Evolutionary conservation across 2,113 vertebrate species (phyloP).

Genomic region (Megaptera novaeangliae): DNA sequence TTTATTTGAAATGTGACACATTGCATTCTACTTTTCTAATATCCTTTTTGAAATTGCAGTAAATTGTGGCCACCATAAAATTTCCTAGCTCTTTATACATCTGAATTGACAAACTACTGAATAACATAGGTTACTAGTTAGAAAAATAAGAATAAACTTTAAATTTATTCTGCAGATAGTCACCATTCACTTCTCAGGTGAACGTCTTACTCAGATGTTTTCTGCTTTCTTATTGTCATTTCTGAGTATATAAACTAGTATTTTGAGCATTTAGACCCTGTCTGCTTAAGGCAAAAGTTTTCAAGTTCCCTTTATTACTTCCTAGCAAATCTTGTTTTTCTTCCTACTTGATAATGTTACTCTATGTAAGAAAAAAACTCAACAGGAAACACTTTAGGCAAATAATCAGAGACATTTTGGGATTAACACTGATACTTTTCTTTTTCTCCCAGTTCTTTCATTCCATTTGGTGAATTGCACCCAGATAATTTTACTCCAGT

Average conservation of each 20-base stretch:
- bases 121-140: background rate
- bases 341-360: background rate
- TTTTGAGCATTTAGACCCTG: background rate
- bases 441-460: background rate
- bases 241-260: background rate
- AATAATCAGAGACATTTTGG: background rate
- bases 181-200: background rate
- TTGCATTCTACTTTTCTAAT: background rate
- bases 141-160: background rate
- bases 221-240: background rate
- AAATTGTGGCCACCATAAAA: background rate
- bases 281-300: background rate
- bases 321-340: background rate
- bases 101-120: background rate
- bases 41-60: background rate
- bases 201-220: background rate
- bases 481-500: background rate
- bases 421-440: background rate
- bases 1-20: constrained; percentile 26
- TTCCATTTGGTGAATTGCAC: background rate
- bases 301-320: constrained; percentile 15
- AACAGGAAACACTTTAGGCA: background rate
- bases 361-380: background rate
- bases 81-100: background rate
- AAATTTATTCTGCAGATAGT: background rate